phyloP scores from a whole-genome alignment of 1,140 invertebrate species.

The Microplitis demolitor region DNA sequence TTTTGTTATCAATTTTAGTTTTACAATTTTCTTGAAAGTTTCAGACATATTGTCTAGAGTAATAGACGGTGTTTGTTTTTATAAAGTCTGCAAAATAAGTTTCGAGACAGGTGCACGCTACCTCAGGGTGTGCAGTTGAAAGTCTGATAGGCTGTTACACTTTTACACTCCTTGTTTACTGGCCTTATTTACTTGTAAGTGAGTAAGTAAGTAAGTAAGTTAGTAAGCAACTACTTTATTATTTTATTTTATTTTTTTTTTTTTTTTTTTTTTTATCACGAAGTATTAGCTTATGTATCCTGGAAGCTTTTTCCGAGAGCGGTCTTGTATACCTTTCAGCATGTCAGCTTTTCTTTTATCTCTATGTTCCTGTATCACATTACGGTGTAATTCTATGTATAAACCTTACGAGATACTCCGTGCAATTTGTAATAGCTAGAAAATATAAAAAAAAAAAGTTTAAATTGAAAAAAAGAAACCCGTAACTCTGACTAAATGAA shows the following conservation, averaged over 20 bases:
- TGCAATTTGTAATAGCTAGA: neutral
- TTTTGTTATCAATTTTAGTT: too few relatives aligned
- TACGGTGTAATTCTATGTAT: neutral
- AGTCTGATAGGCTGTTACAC: constrained; percentile 10
- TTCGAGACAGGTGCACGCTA: neutral
- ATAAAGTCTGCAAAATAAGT: neutral
- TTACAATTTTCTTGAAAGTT: neutral
- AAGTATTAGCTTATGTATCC: constrained; percentile 7
- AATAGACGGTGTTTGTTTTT: neutral
- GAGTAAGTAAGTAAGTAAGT: constrained; percentile 9
- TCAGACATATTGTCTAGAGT: neutral
- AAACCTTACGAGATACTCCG: neutral
- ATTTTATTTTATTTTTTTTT: neutral
- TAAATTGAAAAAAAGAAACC: too few relatives aligned
- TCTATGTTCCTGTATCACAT: neutral
- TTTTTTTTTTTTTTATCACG: neutral
- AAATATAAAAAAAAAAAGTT: neutral
- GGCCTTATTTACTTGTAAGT: constrained; percentile 5
- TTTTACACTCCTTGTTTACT: neutral
- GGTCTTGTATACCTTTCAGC: neutral
- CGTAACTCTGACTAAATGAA: neutral
- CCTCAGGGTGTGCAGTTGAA: neutral
- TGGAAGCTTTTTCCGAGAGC: neutral
- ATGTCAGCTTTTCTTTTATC: neutral
- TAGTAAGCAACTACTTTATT: neutral